A percentile compares a stretch with the other conserved stretches of the same genome.
phyloP scores from a whole-genome alignment of 2,113 vertebrate species.

The Hyla sarda region DNA sequence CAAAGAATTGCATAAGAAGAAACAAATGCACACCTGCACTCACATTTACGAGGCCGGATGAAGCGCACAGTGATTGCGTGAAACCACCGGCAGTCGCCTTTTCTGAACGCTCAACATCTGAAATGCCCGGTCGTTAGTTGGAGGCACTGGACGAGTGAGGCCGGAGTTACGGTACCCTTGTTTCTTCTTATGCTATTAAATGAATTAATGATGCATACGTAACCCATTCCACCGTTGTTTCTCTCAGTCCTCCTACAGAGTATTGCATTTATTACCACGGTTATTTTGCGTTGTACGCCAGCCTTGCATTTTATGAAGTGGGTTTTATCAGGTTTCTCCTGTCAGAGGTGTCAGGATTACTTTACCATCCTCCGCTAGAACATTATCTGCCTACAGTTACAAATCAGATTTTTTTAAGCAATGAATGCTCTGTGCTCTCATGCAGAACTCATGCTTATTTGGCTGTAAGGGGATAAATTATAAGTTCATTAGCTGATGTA shows the following conservation, averaged over 20 bases:
- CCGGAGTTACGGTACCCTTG: too few species aligned
- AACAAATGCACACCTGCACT: too few species aligned
- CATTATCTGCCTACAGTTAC: conserved; percentile 53
- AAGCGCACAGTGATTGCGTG: too few species aligned
- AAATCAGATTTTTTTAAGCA: conserved; percentile 53
- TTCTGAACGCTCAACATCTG: too few species aligned
- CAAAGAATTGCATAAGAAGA: too few species aligned
- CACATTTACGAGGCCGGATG: too few species aligned
- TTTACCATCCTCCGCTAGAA: conserved; percentile 18
- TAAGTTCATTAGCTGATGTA: conserved; percentile 67
- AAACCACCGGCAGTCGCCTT: too few species aligned
- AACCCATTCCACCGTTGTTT: not conserved
- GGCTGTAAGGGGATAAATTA: conserved; percentile 64
- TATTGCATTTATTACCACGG: not conserved
- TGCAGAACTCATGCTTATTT: conserved; percentile 65
- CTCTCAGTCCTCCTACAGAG: not conserved
- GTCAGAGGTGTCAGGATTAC: conserved; percentile 40
- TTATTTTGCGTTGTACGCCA: not conserved
- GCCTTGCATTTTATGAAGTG: conserved; percentile 14
- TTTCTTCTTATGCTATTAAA: too few species aligned
- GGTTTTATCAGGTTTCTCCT: conserved; percentile 21
- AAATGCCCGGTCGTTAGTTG: too few species aligned
- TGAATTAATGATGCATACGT: not conserved
- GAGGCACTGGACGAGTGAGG: too few species aligned
- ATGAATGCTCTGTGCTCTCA: conserved; percentile 61